These are phyloP conservation scores for Corythornis cristatus DNA, from an alignment of 2,113 vertebrate genomes.

Conservation along the genomic window DNA sequence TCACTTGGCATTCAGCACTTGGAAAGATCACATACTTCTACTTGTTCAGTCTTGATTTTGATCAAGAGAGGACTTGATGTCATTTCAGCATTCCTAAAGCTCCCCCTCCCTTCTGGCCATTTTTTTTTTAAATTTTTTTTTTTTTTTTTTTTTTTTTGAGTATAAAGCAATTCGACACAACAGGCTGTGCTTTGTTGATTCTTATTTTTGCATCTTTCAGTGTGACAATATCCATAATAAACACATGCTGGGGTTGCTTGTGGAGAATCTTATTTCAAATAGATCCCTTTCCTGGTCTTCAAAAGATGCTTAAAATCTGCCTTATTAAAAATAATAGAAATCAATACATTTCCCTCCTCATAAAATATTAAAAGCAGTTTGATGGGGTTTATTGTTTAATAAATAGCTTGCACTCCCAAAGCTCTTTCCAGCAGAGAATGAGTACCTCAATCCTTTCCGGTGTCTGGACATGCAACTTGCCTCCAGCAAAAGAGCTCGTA, in stretches of 20 bases:
- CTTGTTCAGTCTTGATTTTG: conserved; percentile 44
- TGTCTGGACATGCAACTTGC: background rate
- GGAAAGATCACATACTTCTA: background rate
- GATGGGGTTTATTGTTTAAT: conserved; percentile 38
- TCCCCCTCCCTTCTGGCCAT: background rate
- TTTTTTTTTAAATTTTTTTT: background rate
- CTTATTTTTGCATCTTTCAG: background rate
- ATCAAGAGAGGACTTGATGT: conserved; percentile 14
- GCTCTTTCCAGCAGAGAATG: background rate
- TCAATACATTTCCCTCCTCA: background rate
- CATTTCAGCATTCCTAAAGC: conserved; percentile 7
- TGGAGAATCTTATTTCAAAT: background rate
- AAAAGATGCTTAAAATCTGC: background rate
- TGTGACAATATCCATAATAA: conserved; percentile 4
- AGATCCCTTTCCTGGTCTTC: background rate
- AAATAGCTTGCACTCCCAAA: conserved; percentile 9
- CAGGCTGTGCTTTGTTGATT: conserved; percentile 24
- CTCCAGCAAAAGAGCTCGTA: conserved; percentile 7
- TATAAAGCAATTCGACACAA: background rate
- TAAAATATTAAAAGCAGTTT: conserved; percentile 15
- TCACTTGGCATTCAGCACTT: conserved; percentile 21
- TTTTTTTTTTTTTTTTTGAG: background rate
- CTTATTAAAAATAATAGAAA: background rate
- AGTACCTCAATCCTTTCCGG: background rate
- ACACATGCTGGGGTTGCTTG: conserved; percentile 13